Base-by-base conservation (phyloP, 2,113 vertebrate species). In the Myrmecophaga tridactyla region DNA sequence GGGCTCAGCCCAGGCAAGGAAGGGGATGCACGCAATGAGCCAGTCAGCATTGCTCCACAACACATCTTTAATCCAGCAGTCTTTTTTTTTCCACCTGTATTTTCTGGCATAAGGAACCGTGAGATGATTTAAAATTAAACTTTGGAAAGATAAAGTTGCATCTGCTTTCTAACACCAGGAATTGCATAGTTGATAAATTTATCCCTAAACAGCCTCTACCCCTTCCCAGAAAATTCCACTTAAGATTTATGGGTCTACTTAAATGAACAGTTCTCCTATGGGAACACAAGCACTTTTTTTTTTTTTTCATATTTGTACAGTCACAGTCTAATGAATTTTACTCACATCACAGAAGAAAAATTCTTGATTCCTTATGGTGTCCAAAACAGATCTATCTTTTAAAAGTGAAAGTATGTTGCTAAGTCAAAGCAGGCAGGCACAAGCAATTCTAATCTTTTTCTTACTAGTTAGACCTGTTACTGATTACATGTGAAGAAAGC, bases 141-240 rank as follows among this genome's bases (percentile, higher is more conserved):
- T 85, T 76, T 7, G 31, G 15, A 83, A 90, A 94, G 67, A 65
- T 63, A 82, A 1, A 11, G 29, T 20, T 73, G 76, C 87, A 56
- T 65, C n/a, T 53, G 53, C 39, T 83, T 96, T 77, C 70, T 56
- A 93, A 84, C n/a, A 84, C n/a, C 0, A 93, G 51, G 1, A 91
- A 95, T 21, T 51, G 10, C 39, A 90, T 5, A 63, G 53, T 81
- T n/a, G 34, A 51, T 10, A 81, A 46, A 73, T 85, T 51, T 65
- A 63, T 11, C 25, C 76, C 31, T 58, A 89, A 90, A 83, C 23
- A 86, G 63, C 10, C 53, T 95, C 69, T 56, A 48, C 20, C 34
- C 65, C 51, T 95, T 95, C 86, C 69, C 25, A 39, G 84, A 72
- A 81, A 96, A 94, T 62, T 46, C 53, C 56, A 20, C 53, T 78